These are phyloP conservation scores for Macaria notata DNA, from an alignment of 2,888 invertebrate genomes.

Conservation along the genomic window DNA sequence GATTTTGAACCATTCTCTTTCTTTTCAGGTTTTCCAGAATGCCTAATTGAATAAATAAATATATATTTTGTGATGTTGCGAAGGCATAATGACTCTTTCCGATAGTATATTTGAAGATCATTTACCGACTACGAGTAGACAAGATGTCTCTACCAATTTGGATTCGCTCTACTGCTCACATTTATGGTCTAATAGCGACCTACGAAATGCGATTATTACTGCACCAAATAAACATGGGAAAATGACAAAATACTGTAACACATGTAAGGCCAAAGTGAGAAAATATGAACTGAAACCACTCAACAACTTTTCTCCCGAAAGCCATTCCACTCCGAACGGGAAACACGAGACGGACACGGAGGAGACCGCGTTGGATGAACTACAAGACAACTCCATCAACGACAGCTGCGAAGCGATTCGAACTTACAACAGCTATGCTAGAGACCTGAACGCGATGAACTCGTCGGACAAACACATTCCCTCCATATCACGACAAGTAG, in stretches of 20 bases:
- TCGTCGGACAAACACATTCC: constrained; percentile 59
- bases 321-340: constrained; percentile 68
- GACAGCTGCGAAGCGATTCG: constrained; percentile 41
- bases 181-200: constrained; percentile 65
- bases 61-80: constrained; percentile 28
- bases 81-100: constrained; percentile 60
- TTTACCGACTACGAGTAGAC: constrained; percentile 44
- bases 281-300: constrained; percentile 67
- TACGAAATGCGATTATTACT: constrained; percentile 59
- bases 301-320: constrained; percentile 59
- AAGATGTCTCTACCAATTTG: constrained; percentile 59
- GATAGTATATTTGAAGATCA: constrained; percentile 49
- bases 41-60: not conserved
- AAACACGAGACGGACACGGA: constrained; percentile 37
- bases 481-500: constrained; percentile 71
- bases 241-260: constrained; percentile 65
- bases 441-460: constrained; percentile 38
- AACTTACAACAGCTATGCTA: constrained; percentile 40
- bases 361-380: constrained; percentile 35
- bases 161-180: constrained; percentile 69
- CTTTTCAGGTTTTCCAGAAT: constrained; percentile 11
- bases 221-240: constrained; percentile 52
- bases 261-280: constrained; percentile 72
- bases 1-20: too few relatives aligned
- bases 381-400: constrained; percentile 40